Evolutionary conservation across 2,113 vertebrate genomes (phyloP), one percentile per base, ranked within the genome.

Genomic region (Leucoraja erinaceus): DNA sequence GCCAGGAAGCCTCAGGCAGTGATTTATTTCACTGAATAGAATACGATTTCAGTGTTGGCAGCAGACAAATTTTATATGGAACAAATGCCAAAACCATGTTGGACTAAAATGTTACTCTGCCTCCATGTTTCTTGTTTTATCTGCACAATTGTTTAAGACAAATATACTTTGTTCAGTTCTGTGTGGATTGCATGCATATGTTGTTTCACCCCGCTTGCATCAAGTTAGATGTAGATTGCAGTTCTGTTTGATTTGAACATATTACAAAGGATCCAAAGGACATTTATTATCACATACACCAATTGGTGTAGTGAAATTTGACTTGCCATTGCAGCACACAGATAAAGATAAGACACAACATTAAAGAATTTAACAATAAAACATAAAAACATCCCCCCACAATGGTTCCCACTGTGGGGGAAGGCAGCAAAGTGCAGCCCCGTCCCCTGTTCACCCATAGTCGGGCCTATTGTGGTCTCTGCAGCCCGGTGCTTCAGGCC

Each of bases 41-140:
- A 33, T 90, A 90, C 33, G 88, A 70, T 90, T 90, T 70, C 88
- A 90, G 6, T 90, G n/a, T 70, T 68, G 66, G 66, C 63, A 90
- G 63, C 16, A 90, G 31, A 90, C 38, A 66, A 33, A 70, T 90
- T 72, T 70, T 70, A 90, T 70, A 70, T 70, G 63, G 9, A 14
- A 33, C 33, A 66, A 38, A 33, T 47, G 63, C n/a, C 88, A 90
- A 20, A 70, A 90, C 38, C 70, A n/a, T 90, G 54, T 70, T 70
- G 31, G 88, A 90, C 63, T 90, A 31, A 68, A 61, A 90, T 38
- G 63, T 38, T 25, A 47, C n/a, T 70, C 3, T 38, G 63, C 33
- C 33, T 90, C n/a, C 0, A 33, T 70, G 66, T 3, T 22, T 68
- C 63, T 56, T 70, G n/a, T 70, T 70, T 38, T 38, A 18, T 38